These are phyloP conservation scores for Empis livida DNA, from an alignment of 2,888 invertebrate species.

Conservation along the genomic window DNA sequence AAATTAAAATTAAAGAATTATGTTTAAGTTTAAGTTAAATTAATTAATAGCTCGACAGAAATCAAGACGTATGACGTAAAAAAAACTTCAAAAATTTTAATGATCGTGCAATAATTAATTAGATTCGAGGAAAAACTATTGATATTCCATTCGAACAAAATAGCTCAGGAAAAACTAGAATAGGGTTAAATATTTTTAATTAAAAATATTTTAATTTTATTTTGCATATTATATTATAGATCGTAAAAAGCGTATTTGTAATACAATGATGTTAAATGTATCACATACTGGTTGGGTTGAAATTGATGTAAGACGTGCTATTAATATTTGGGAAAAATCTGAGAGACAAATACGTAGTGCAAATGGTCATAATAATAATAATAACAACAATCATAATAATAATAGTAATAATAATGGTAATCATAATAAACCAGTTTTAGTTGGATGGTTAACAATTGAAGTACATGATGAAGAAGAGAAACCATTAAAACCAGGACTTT, in stretches of 20 bases:
- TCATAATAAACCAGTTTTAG: constrained; percentile 20
- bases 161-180: no score
- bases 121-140: no score
- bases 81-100: no score
- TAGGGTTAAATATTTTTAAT: no score
- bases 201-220: no score
- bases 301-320: constrained; percentile 32
- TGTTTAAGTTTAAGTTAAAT: no score
- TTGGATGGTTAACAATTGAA: constrained; percentile 31
- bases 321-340: constrained; percentile 28
- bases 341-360: constrained; percentile 19
- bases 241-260: constrained; percentile 33
- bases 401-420: constrained; percentile 9
- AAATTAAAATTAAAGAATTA: no score
- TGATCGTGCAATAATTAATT: no score
- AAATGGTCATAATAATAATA: constrained; percentile 4
- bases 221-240: constrained; percentile 18
- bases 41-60: no score
- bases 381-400: constrained; percentile 10
- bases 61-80: no score
- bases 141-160: no score
- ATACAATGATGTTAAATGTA: constrained; percentile 32
- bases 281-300: constrained; percentile 32
- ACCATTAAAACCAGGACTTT: constrained; percentile 29
- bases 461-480: constrained; percentile 34